A percentile compares a stretch with the other conserved stretches of the same genome.
Evolutionary conservation across 2,797 vertebrate genomes (phyloP).

Genomic region (Parauchenoglanis punctatus): DNA sequence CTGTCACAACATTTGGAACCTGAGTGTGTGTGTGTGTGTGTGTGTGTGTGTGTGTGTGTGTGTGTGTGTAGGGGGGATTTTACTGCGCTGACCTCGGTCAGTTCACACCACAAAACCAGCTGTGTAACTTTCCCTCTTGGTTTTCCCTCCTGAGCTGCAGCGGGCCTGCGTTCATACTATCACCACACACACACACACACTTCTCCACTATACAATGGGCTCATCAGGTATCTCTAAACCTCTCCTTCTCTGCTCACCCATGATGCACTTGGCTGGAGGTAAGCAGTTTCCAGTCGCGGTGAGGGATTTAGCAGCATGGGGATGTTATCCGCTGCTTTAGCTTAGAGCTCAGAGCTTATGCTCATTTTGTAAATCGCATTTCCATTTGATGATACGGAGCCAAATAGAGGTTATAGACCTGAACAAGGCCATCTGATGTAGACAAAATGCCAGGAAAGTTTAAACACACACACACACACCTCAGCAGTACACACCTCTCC

Average conservation of each 20-base stretch:
- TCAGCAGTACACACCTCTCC: not conserved
- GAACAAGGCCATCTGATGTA: slow-evolving; percentile 40
- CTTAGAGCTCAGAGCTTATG: not conserved
- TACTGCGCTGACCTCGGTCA: slow-evolving; percentile 32
- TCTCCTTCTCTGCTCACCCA: slow-evolving; percentile 18
- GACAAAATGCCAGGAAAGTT: slow-evolving; percentile 19
- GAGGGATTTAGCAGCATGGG: not conserved
- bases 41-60: slow-evolving; percentile 26
- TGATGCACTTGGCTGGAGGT: slow-evolving; percentile 12
- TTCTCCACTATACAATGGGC: not conserved
- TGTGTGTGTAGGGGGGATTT: not conserved
- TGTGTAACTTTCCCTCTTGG: slow-evolving; percentile 49
- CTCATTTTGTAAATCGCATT: slow-evolving; percentile 26
- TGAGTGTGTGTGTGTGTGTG: slow-evolving; percentile 23
- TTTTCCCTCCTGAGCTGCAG: slow-evolving; percentile 19
- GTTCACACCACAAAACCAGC: slow-evolving; percentile 51
- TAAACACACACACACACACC: not conserved
- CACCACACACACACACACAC: slow-evolving; percentile 8
- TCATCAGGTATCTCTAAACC: slow-evolving; percentile 20
- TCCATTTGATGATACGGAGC: slow-evolving; percentile 12
- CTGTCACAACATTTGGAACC: not conserved
- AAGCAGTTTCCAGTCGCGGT: slow-evolving; percentile 2
- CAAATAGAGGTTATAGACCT: slow-evolving; percentile 34
- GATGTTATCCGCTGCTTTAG: slow-evolving; percentile 14
- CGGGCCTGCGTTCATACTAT: slow-evolving; percentile 10